phyloP scores from a whole-genome alignment of 2,797 vertebrate species.

The Crenuchus spilurus region DNA sequence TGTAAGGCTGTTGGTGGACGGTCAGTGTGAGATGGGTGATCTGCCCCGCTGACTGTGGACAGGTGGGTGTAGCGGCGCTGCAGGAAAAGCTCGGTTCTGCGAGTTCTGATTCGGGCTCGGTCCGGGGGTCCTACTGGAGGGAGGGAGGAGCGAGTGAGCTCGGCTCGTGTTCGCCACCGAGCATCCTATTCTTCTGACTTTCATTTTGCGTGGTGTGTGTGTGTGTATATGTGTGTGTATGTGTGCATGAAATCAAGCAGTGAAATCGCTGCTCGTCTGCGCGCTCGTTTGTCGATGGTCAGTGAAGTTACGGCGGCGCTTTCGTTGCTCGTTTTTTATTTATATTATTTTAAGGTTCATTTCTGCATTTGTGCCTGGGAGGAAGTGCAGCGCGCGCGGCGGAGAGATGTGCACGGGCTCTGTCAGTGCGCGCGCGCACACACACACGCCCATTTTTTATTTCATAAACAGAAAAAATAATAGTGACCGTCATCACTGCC shows the following conservation, averaged over 20 bases:
- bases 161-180: slow-evolving; percentile 25
- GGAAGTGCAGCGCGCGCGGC: slow-evolving; percentile 77
- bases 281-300: slow-evolving; percentile 4
- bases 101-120: neutral
- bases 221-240: neutral
- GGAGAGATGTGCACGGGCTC: slow-evolving; percentile 28
- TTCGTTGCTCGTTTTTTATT: slow-evolving; percentile 44
- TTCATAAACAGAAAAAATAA: slow-evolving; percentile 45
- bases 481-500: neutral
- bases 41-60: slow-evolving; percentile 57
- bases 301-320: slow-evolving; percentile 31
- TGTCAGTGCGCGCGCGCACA: slow-evolving; percentile 41
- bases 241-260: no score
- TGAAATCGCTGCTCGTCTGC: no score
- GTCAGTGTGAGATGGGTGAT: slow-evolving; percentile 56
- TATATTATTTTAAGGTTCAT: neutral
- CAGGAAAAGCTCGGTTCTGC: neutral
- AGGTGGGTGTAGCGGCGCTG: slow-evolving; percentile 46
- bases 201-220: slow-evolving; percentile 43
- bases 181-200: slow-evolving; percentile 51
- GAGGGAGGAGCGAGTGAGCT: slow-evolving; percentile 39
- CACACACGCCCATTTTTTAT: slow-evolving; percentile 72
- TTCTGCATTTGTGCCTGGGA: slow-evolving; percentile 30
- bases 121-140: neutral
- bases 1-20: slow-evolving; percentile 50